A percentile compares a stretch with the other conserved stretches of the same genome.
Conservation (phyloP, 2,888 invertebrate genomes). For the Icerya purchasi region DNA sequence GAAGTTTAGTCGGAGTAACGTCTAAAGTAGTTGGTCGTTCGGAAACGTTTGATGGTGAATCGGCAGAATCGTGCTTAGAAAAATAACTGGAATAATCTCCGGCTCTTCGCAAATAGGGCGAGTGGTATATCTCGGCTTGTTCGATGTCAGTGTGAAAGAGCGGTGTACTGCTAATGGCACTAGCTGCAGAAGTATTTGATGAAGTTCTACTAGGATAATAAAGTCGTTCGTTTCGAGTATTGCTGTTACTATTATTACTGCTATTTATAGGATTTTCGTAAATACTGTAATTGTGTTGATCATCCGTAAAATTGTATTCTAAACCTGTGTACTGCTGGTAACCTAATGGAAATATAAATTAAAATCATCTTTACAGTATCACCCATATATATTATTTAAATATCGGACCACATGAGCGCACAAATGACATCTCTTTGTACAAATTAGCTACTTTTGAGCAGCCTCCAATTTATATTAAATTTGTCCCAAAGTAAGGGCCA, state of each 20-base stretch:
- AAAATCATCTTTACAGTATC: no score
- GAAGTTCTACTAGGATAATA: constrained; percentile 48
- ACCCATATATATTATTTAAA: no score
- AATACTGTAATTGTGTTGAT: neutral
- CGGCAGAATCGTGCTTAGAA: constrained; percentile 24
- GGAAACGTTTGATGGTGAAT: constrained; percentile 22
- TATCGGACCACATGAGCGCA: no score
- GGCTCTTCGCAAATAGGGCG: constrained; percentile 13
- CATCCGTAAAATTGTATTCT: neutral
- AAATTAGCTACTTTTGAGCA: no score
- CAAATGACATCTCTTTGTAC: no score
- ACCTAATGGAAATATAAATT: no score
- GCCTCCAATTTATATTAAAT: no score
- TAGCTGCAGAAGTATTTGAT: constrained; percentile 43
- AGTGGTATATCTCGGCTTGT: constrained; percentile 6
- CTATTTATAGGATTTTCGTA: constrained; percentile 30
- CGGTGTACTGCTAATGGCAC: neutral
- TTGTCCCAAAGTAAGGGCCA: no score
- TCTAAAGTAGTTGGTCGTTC: constrained; percentile 39
- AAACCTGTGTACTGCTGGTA: neutral
- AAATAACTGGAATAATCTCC: constrained; percentile 16
- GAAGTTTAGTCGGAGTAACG: constrained; percentile 37
- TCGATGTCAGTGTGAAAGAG: constrained; percentile 2
- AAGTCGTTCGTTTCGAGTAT: constrained; percentile 11
- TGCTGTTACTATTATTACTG: constrained; percentile 25